phyloP scores from a whole-genome alignment of 2,113 vertebrate species.

The Otolemur garnettii region DNA sequence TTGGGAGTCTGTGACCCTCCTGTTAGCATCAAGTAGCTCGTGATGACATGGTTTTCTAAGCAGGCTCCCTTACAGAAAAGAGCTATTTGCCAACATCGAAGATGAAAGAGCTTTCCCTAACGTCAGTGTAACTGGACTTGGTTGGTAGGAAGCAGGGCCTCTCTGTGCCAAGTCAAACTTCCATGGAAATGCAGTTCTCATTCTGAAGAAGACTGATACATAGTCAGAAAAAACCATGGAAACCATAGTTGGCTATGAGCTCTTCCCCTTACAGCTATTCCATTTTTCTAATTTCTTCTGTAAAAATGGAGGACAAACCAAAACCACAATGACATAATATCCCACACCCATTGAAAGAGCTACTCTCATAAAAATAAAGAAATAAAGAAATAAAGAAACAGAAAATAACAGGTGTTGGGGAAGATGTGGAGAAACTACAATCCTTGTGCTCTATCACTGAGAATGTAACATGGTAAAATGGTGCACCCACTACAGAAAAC shows the following conservation, averaged over 20 bases:
- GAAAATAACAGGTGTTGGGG: not conserved
- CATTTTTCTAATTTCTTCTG: not conserved
- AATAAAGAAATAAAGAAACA: not conserved
- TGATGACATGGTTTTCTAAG: not conserved
- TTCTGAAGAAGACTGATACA: not conserved
- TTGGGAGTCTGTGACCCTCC: not conserved
- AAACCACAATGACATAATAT: not conserved
- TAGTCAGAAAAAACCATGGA: not conserved
- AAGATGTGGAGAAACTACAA: not conserved
- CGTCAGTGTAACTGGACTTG: rapidly evolving
- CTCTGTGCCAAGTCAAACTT: not conserved
- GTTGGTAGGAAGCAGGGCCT: not conserved
- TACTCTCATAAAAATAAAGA: not conserved
- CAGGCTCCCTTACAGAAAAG: not conserved
- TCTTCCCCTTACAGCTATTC: not conserved
- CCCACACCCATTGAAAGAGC: too few relatives aligned
- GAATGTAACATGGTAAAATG: too few relatives aligned
- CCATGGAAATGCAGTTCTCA: not conserved
- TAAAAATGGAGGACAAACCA: not conserved
- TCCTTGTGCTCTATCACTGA: rapidly evolving
- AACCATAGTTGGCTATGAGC: rapidly evolving
- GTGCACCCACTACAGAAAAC: not conserved
- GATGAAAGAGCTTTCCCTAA: not conserved
- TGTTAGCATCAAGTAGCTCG: not conserved
- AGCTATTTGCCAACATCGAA: not conserved